These are phyloP conservation scores for Climacteris rufus DNA, from an alignment of 2,113 vertebrate species.

Conservation along the genomic window DNA sequence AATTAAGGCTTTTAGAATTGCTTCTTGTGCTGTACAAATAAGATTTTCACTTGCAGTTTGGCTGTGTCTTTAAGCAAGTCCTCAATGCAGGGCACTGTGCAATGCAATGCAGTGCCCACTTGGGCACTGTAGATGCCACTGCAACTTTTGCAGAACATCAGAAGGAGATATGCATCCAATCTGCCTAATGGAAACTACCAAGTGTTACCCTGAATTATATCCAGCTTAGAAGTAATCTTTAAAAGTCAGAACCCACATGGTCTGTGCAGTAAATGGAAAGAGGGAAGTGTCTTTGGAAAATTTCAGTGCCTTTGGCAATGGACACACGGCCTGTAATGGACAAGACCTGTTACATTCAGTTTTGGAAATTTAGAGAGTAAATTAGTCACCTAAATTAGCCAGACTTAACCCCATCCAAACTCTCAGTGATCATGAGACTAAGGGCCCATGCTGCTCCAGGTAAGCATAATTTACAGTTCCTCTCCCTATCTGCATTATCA, in stretches of 20 bases:
- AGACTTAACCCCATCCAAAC: neutral
- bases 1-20: neutral
- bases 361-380: neutral
- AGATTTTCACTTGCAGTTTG: neutral
- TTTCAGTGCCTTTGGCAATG: neutral
- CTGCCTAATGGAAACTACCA: neutral
- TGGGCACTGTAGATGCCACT: neutral
- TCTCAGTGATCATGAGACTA: neutral
- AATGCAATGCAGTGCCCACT: too few species aligned
- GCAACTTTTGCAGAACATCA: neutral
- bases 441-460: neutral
- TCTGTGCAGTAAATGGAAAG: neutral
- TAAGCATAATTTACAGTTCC: neutral
- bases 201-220: neutral
- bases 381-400: neutral
- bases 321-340: neutral
- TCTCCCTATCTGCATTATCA: neutral
- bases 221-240: neutral
- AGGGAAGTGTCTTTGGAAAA: neutral
- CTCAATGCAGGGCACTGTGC: neutral
- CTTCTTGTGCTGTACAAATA: neutral
- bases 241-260: neutral
- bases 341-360: neutral
- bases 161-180: accelerated
- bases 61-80: neutral